Conservation (phyloP, 2,113 vertebrate species). For the Petaurus breviceps region DNA sequence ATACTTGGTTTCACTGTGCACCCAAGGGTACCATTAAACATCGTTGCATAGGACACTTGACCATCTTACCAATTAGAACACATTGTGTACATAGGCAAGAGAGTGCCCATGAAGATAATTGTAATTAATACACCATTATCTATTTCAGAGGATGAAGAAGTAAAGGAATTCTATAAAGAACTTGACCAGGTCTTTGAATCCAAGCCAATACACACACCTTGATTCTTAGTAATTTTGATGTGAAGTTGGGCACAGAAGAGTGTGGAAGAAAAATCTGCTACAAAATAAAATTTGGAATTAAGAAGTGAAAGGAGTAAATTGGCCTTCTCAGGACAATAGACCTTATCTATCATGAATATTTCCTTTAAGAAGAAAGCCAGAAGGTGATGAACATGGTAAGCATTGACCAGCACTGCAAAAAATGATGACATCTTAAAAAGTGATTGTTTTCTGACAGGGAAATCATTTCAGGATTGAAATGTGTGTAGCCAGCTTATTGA, state of each 20-base stretch:
- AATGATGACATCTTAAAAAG: not conserved
- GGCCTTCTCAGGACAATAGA: not conserved
- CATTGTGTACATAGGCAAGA: not conserved
- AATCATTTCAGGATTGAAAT: not conserved
- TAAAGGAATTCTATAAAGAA: not conserved
- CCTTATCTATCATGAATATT: not conserved
- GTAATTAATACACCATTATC: not conserved
- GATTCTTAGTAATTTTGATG: not conserved
- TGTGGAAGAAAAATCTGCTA: not conserved
- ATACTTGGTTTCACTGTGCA: not conserved
- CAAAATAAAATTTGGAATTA: not conserved
- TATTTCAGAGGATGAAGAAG: not conserved
- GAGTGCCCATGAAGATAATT: not conserved
- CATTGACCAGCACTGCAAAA: not conserved
- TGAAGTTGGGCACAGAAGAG: not conserved
- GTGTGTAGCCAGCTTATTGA: not conserved
- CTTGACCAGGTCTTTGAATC: not conserved
- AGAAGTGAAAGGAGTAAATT: not conserved
- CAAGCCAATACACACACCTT: not conserved
- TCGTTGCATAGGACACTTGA: not conserved
- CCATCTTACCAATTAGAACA: not conserved
- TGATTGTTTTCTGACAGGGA: not conserved
- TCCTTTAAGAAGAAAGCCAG: not conserved
- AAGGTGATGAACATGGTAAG: not conserved
- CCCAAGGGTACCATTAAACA: not conserved